phyloP scores from a whole-genome alignment of 2,113 vertebrate genomes.

The Fukomys damarensis region DNA sequence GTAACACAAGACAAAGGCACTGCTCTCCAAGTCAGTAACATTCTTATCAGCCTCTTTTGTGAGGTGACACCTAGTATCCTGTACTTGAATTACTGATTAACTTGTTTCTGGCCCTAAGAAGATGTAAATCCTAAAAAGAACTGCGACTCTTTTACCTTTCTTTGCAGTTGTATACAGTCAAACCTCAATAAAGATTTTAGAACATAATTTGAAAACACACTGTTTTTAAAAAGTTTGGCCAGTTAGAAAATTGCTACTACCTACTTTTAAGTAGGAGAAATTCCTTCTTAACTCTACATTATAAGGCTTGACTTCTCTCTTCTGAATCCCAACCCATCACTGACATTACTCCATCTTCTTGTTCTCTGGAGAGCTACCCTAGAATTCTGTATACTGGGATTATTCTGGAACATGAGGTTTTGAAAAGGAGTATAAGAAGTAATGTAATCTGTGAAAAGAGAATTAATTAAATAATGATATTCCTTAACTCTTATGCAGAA shows the following conservation, averaged over 20 bases:
- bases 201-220: background rate
- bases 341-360: background rate
- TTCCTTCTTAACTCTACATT: background rate
- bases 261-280: background rate
- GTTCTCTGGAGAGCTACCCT: background rate
- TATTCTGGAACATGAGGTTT: background rate
- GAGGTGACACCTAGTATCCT: background rate
- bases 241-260: background rate
- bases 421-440: background rate
- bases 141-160: background rate
- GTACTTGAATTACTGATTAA: background rate
- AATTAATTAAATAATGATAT: background rate
- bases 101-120: background rate
- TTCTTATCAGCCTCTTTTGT: background rate
- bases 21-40: background rate
- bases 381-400: background rate
- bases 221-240: slow-evolving; percentile 22
- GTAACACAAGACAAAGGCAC: background rate
- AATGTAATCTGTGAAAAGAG: background rate
- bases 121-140: background rate
- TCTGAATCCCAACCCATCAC: background rate
- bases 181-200: background rate
- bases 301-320: background rate
- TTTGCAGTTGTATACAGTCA: background rate
- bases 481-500: background rate